Evolutionary conservation across 1,140 invertebrate genomes (phyloP).

Genomic region (Lordiphosa mommai): DNA sequence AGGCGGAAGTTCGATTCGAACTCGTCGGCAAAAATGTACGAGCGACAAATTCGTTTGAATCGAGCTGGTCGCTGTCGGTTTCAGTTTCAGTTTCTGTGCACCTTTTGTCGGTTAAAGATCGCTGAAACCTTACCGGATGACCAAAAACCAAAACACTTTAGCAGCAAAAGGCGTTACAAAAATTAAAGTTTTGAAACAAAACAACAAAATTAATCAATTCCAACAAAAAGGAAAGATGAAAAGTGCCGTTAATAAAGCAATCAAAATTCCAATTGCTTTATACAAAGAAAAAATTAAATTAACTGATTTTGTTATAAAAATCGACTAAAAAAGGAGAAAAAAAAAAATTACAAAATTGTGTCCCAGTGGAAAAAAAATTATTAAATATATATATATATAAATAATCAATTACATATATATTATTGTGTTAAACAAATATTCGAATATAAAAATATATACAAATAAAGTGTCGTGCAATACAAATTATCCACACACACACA

Average conservation of each 20-base stretch:
- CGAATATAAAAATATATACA: conserved; percentile 47
- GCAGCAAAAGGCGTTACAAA: conserved; percentile 45
- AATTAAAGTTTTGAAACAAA: conserved; percentile 37
- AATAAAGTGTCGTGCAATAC: conserved; percentile 41
- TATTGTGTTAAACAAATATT: conserved; percentile 25
- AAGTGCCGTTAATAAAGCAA: conserved; percentile 13
- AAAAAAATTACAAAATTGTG: neutral
- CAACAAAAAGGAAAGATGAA: conserved; percentile 31
- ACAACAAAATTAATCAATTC: conserved; percentile 28
- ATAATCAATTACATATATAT: conserved; percentile 1
- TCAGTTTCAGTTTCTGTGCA: conserved; percentile 46
- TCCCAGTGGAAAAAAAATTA: neutral
- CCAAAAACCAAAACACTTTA: conserved; percentile 9
- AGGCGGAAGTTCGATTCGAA: conserved; percentile 13
- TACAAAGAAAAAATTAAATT: conserved; percentile 6
- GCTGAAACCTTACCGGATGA: conserved; percentile 43
- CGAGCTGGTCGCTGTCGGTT: conserved; percentile 5
- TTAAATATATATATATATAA: conserved; percentile 1
- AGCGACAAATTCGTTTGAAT: too few species aligned
- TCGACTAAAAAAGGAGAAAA: conserved; percentile 22
- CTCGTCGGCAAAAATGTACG: neutral
- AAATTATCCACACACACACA: conserved; percentile 3
- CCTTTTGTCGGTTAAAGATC: conserved; percentile 66
- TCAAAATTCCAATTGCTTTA: conserved; percentile 7
- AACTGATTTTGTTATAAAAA: conserved; percentile 77